Evolutionary conservation across 2,113 vertebrate species (phyloP).

Genomic region (Piaya cayana): DNA sequence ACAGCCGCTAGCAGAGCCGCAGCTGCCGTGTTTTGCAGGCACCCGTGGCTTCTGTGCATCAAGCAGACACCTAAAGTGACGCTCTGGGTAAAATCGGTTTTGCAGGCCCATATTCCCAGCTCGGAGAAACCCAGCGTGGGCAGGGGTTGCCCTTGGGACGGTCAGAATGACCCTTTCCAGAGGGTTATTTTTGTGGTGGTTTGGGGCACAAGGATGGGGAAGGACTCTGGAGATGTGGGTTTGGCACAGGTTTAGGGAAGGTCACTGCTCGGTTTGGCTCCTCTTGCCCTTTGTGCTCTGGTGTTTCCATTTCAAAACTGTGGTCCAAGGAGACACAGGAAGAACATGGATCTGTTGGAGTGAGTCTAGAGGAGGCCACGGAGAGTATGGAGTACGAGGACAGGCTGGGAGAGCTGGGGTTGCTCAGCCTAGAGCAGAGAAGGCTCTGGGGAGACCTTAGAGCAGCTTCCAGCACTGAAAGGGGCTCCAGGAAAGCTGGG

Average conservation of each 20-base stretch:
- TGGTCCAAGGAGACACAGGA: not conserved
- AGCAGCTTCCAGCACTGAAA: too few species aligned
- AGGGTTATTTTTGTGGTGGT: not conserved
- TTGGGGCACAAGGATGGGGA: not conserved
- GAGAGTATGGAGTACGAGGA: too few species aligned
- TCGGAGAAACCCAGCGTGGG: accelerated
- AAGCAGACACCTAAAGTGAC: not conserved
- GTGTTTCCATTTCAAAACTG: not conserved
- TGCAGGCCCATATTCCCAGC: not conserved
- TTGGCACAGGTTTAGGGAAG: not conserved
- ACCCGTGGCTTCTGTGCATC: not conserved
- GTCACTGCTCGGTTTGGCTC: not conserved
- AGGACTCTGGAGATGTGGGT: not conserved
- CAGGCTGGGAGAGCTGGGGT: too few species aligned
- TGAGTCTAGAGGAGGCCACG: too few species aligned
- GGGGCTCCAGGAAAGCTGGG: too few species aligned
- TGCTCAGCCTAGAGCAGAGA: too few species aligned
- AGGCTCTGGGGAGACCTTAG: too few species aligned
- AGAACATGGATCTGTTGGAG: too few species aligned
- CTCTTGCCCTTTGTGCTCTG: not conserved
- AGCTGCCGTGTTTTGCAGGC: accelerated
- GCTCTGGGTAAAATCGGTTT: not conserved
- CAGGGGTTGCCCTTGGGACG: not conserved
- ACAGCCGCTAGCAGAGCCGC: accelerated
- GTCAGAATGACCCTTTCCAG: not conserved